Conservation (phyloP, 1,140 invertebrate genomes). For the Bombus huntii region DNA sequence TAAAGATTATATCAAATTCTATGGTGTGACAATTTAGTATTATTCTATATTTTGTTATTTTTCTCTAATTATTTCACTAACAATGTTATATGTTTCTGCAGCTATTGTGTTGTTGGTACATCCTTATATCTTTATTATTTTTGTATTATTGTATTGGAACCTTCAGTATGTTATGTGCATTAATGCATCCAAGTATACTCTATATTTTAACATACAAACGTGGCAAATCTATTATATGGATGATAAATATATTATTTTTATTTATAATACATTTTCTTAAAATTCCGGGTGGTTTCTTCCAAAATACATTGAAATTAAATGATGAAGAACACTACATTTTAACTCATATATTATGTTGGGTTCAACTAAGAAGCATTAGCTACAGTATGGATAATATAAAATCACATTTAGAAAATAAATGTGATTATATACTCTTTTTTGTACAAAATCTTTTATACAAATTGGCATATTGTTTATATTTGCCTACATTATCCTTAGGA, state of each 20-base stretch:
- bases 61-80: constrained; percentile 14
- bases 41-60: constrained; percentile 23
- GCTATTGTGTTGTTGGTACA: constrained; percentile 76
- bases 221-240: constrained; percentile 75
- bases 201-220: constrained; percentile 73
- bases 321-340: constrained; percentile 78
- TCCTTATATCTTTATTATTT: constrained; percentile 70
- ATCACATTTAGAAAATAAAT: constrained; percentile 53
- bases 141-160: constrained; percentile 72
- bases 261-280: constrained; percentile 75
- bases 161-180: constrained; percentile 71
- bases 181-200: constrained; percentile 76
- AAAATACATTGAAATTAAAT: constrained; percentile 67
- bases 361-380: constrained; percentile 83
- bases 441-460: constrained; percentile 80
- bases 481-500: constrained; percentile 90
- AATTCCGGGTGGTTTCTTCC: constrained; percentile 69
- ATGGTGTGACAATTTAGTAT: constrained; percentile 51
- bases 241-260: constrained; percentile 73
- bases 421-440: constrained; percentile 34
- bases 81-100: constrained; percentile 60
- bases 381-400: constrained; percentile 82
- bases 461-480: constrained; percentile 90
- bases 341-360: constrained; percentile 82
- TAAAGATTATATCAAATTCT: constrained; percentile 67